phyloP scores from a whole-genome alignment of 2,113 vertebrate species.

The Hypocryptadius cinnamomeus region DNA sequence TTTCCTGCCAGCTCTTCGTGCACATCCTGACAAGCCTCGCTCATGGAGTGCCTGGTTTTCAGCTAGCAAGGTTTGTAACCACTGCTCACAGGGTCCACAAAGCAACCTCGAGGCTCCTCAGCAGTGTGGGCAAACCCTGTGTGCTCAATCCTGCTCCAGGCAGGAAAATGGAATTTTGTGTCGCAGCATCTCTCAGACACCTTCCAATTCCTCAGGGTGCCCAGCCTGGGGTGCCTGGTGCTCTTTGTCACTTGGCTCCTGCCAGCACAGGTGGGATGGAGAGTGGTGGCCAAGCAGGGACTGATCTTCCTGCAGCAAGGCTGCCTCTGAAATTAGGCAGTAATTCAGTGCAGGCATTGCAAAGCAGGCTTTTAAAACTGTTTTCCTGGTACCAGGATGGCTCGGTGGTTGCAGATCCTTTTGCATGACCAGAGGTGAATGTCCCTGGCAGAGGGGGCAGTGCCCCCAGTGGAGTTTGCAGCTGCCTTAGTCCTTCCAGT shows the following conservation, averaged over 20 bases:
- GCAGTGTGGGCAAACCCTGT: neutral
- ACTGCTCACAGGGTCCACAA: neutral
- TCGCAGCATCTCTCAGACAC: neutral
- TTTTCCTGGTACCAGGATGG: neutral
- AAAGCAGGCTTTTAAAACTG: neutral
- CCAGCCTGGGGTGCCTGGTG: neutral
- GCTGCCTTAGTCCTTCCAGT: neutral
- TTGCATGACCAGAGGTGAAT: neutral
- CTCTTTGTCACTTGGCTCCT: neutral
- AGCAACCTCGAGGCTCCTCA: neutral
- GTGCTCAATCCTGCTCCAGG: neutral
- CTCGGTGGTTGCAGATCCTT: neutral
- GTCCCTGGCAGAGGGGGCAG: neutral
- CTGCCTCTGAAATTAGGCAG: neutral
- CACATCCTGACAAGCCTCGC: neutral
- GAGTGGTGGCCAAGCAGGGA: neutral
- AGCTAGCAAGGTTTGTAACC: neutral
- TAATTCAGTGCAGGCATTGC: neutral
- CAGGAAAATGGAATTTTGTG: neutral
- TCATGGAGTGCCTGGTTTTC: neutral
- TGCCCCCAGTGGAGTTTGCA: neutral
- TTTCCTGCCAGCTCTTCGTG: neutral
- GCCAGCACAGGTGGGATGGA: neutral
- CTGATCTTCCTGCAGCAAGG: neutral
- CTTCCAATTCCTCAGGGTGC: neutral